Base-by-base conservation (phyloP, 2,888 invertebrate genomes). In the Latrodectus elegans region DNA sequence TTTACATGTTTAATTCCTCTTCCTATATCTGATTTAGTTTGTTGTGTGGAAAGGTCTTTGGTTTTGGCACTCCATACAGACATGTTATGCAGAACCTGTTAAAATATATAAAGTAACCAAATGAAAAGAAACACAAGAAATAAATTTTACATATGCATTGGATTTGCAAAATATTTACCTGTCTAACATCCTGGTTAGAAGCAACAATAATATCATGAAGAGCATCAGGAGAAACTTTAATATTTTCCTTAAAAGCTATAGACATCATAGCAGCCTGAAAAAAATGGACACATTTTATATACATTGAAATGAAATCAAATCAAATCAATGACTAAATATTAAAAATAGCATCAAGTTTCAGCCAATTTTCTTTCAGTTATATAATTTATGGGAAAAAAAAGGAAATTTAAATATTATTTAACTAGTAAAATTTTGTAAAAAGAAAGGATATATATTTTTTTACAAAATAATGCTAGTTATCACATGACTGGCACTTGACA, bases 111-210 rank as follows among this genome's bases (percentile, higher is more conserved):
- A 51, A 49, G 15, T 49, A 72, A 15, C 12, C 8, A 51, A 51
- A 72, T 72, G 17, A 49, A 51, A 49, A 71, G 14, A 49, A 22
- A 75, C 11, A 60, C 22, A n/a, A 12, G 11, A 74, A 4, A 53
- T 8, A 74, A 22, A 53, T 26, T 22, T 68, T 17, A 38, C 11
- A 12, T 6, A 70, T 70, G 26, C 15, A 26, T 38, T 38, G 0
- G 22, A 70, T 15, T 38, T 22, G 22, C 2, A 26, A 70, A 52
- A 17, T 22, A 52, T 49, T 38, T 67, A 92, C 89, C 93, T 99
- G 98, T 1, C 99, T 94, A 89, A 99, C 95, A 92, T 99, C 99
- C 91, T 97, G 96, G 91, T 97, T 97, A 14, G 98, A 95, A 0
- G 96, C 95, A 12, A 94, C 93, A 85, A 99, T 97, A 78, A 99